Evolutionary conservation across 2,797 vertebrate species (phyloP), one percentile per base, ranked within the genome.

Genomic region (Neosalanx taihuensis): DNA sequence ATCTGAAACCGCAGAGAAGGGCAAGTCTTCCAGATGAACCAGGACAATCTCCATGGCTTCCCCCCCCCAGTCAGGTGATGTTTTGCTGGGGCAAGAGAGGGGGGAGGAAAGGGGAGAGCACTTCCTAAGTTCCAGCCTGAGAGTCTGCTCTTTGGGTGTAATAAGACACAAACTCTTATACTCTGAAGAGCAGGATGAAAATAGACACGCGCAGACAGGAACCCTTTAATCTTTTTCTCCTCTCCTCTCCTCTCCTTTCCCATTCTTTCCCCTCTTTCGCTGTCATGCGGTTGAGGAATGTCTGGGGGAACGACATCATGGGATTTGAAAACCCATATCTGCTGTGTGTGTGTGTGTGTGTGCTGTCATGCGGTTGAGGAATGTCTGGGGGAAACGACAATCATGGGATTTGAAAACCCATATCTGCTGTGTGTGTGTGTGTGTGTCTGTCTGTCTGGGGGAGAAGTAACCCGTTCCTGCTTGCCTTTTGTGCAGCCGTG

Each of bases 301-400:
- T 90, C 88, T 86, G 15, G 80, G 85, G 87, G 83, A 84, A 65
- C 29, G 83, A 79, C 79, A 76, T 26, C 81, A 12, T 81, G 87
- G 88, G 88, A 89, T 89, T 88, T 84, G 84, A 87, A 89, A 88
- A 87, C 87, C 83, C 84, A 89, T 85, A 89, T 89, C 87, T 86
- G 84, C 85, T 86, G 78, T 6, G 30, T 37, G 33, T 35, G 29
- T 29, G 20, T 33, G 13, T n/a, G n/a, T n/a, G n/a, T n/a, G n/a
- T n/a, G n/a, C n/a, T n/a, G n/a, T n/a, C n/a, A n/a, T n/a, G 78
- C 79, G 76, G 79, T 76, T 26, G 79, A 83, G 82, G 81, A 82
- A 73, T 67, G 78, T 90, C 88, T 86, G 15, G 80, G 85, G 87
- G 83, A 84, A 65, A n/a, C 29, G 83, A 79, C 79, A 76, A 75